Evolutionary conservation across 2,888 invertebrate species (phyloP), one percentile per base, ranked within the genome.

Genomic region (Eurytoma adleriae): DNA sequence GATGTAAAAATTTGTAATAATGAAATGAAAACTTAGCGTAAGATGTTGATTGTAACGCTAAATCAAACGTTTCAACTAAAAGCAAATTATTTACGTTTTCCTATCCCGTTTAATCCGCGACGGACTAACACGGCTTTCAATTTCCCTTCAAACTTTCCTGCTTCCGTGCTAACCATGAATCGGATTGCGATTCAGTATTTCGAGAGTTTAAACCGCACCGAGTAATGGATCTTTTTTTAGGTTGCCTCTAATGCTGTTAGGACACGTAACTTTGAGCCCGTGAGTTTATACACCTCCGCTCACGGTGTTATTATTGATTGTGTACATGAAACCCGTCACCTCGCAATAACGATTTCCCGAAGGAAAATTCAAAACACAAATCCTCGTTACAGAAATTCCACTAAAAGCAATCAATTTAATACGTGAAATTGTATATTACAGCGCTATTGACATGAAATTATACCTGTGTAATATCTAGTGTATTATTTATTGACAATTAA

Each of bases 171-270:
- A 40, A 30, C 69, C 13, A 50, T 57, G 79, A 74, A 79, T 68
- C 68, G 79, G 69, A 74, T 74, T 79, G 64, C 74, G 66, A 79
- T 70, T 75, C 66, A 20, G 71, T 75, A 79, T 75, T 70, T 71
- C 71, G 27, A 66, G 61, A 66, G 70, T 10, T 24, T 50, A 66
- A 79, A 66, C 71, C 79, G 24, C 75, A 61, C 24, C 13, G 48
- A 67, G 71, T 79, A 79, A 71, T 74, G 71, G 62, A 67, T 52
- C 52, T 73, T 69, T 79, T 66, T 70, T 73, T 52, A 7, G 13
- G 18, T 52, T n/a, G 7, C 48, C 52, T 52, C 52, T 62, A 73
- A 73, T 79, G 69, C 61, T 62, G 62, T 59, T 79, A 52, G 12
- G 12, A 73, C 40, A 48, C 68, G 48, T 18, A 73, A 78, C 59